Base-by-base conservation (phyloP, 2,888 invertebrate species). In the Lepidochrysops patricia region DNA sequence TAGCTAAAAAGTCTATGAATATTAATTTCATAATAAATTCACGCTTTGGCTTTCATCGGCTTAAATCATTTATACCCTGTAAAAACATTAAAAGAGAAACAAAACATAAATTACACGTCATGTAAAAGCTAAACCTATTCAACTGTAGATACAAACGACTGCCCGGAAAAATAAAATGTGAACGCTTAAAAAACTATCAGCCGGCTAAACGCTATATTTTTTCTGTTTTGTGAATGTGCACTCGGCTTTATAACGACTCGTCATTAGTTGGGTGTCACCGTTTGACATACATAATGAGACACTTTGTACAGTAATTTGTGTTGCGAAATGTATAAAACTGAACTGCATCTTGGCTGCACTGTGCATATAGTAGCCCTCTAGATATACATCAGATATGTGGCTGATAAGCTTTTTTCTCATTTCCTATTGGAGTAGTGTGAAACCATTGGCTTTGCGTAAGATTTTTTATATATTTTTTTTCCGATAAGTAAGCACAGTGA, bases 191-290 rank as follows among this genome's bases (percentile, higher is more conserved):
- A 23, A 43, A 43, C 43, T 43, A 19, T 37, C 15, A 37, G 9
- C 50, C 5, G 23, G 50, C 13, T 13, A 13, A 50, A 43, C 23
- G 43, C 1, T 29, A 7, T 37, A 13, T 23, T 23, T 49, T 13
- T 26, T 49, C 12, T 15, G 29, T 15, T 29, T 29, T 32, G 29
- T 15, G 29, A 19, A 19, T 54, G 54, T 32, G 15, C 54, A 29
- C 54, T 32, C 54, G 13, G 54, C 54, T 54, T 54, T 54, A 54
- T 54, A 54, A 54, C 54, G 27, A 54, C 29, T 54, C 23, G 54
- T 32, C 54, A 54, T 54, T 54, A 54, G 54, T 54, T 54, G 54
- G 54, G 54, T 54, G 54, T 54, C 54, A 54, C 54, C 54, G 54
- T 54, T 54, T 54, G 54, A 54, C 54, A 32, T 54, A 32, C 27